Base-by-base conservation (phyloP, 2,888 invertebrate genomes). In the Lepetodrilus schrolli region DNA sequence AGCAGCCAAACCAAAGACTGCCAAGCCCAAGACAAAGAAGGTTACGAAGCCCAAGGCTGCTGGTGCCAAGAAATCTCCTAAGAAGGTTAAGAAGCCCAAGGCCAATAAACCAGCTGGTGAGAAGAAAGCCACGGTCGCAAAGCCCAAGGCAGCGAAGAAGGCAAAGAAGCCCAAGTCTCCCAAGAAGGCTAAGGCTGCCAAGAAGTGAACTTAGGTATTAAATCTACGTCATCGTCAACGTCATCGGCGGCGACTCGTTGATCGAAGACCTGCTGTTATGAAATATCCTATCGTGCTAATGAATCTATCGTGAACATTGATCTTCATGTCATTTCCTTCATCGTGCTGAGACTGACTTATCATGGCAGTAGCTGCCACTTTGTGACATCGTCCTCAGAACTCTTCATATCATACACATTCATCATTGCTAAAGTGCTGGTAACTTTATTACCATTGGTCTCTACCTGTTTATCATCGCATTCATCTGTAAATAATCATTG, bases 141-240 rank as follows among this genome's bases (percentile, higher is more conserved):
- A 80, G 69, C 65, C 78, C 17, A 80, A 80, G 66, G 72, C 69
- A n/a, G 36, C 69, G 10, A 81, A 76, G 66, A 73, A 78, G 50
- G 36, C 72, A 75, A 50, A 38, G n/a, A 49, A 66, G 4, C 65
- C 74, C 71, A 78, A 77, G 37, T 69, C 79, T 50, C 73, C 81
- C 10, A 79, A 82, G 65, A 78, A 78, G 51, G 37, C 71, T 48
- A 80, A 80, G 75, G 74, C 78, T 51, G 70, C 80, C 2, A 77
- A 77, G 43, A 74, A 79, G 51, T 51, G 73, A 78, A 51, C 58
- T 17, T 23, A 34, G 34, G 26, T 17, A 17, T 17, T 4, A 1
- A 43, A 17, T 13, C n/a, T n/a, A 13, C 17, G 2, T 43, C 43
- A 43, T 43, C 43, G 43, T 43, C 13, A 17, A 43, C 13, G 17